Conservation (phyloP, 2,888 invertebrate species). For the Aleiodes alternator region DNA sequence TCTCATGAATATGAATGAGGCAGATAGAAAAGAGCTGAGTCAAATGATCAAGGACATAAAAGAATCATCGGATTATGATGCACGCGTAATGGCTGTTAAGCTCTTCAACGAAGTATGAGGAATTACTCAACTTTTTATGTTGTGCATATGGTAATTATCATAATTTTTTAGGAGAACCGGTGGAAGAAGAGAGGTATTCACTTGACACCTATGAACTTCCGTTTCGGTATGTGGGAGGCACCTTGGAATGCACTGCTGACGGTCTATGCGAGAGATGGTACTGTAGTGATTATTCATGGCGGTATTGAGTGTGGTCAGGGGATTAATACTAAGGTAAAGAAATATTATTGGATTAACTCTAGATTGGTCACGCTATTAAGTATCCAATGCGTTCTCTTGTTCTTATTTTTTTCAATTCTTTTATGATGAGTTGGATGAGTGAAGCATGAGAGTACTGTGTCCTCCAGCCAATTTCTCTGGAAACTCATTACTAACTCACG, state of each 20-base stretch:
- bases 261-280: constrained; percentile 84
- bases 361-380: too few relatives aligned
- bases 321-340: constrained; percentile 83
- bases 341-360: too few relatives aligned
- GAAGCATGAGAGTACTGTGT: too few relatives aligned
- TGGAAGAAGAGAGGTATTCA: constrained; percentile 89
- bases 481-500: too few relatives aligned
- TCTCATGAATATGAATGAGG: constrained; percentile 77
- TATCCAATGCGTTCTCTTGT: too few relatives aligned
- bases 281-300: constrained; percentile 83
- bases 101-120: constrained; percentile 78
- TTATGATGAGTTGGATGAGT: too few relatives aligned
- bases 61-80: constrained; percentile 78
- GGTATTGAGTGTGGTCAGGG: constrained; percentile 90
- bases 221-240: constrained; percentile 75
- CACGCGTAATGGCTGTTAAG: constrained; percentile 77
- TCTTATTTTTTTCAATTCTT: too few relatives aligned
- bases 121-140: too few relatives aligned
- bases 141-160: background rate
- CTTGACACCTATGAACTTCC: constrained; percentile 84
- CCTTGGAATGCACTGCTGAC: constrained; percentile 80
- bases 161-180: constrained; percentile 79
- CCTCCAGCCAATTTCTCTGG: too few relatives aligned
- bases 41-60: constrained; percentile 79
- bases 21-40: constrained; percentile 74